phyloP scores from a whole-genome alignment of 2,888 invertebrate genomes.

The Odontothrips loti region DNA sequence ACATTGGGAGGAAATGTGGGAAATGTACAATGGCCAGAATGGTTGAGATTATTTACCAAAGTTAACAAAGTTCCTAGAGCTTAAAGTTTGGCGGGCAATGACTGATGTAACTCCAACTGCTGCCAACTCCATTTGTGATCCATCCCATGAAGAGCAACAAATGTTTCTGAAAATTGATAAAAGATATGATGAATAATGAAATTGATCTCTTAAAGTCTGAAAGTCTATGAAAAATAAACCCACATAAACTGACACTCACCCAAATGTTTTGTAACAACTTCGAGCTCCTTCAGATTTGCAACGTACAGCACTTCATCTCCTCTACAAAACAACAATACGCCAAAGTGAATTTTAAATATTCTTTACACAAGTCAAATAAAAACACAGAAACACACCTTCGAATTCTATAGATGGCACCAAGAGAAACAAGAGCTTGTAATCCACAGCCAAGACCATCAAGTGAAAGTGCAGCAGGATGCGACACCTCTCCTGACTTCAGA shows the following conservation, averaged over 20 bases:
- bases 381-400: background rate
- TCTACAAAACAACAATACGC: background rate
- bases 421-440: background rate
- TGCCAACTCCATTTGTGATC: conserved; percentile 19
- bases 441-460: background rate
- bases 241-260: background rate
- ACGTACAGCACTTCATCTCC: conserved; percentile 1
- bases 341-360: background rate
- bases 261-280: background rate
- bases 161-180: background rate
- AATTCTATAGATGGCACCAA: background rate
- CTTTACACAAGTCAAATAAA: too few relatives aligned
- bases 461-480: background rate
- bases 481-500: background rate
- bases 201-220: background rate
- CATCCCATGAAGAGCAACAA: conserved; percentile 3
- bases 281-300: background rate
- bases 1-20: background rate
- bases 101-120: background rate
- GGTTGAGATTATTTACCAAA: background rate
- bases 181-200: background rate
- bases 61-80: background rate
- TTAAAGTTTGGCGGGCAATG: conserved; percentile 1
- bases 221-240: background rate
- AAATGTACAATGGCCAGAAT: background rate